Conservation (phyloP, 1,140 invertebrate genomes). For the Temnothorax curvispinosus region DNA sequence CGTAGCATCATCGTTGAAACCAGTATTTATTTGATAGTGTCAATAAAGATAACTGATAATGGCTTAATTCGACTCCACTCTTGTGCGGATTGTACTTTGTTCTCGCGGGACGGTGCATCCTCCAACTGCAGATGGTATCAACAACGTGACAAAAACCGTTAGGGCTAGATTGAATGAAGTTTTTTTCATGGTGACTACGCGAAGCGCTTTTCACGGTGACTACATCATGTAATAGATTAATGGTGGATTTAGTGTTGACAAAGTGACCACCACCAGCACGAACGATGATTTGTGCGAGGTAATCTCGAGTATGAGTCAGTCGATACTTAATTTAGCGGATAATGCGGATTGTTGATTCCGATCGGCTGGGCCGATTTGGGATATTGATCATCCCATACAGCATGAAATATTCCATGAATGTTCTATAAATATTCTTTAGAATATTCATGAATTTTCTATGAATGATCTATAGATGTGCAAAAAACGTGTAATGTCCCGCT, state of each 20-base stretch:
- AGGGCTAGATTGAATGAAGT: background rate
- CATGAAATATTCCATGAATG: no score
- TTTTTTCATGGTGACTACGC: background rate
- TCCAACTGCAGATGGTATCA: background rate
- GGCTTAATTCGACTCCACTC: no score
- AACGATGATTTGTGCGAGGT: constrained; percentile 64
- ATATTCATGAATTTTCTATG: no score
- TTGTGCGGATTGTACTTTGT: background rate
- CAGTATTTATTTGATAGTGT: constrained; percentile 49
- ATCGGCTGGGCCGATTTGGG: background rate
- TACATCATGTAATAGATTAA: constrained; percentile 37
- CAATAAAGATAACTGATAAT: background rate
- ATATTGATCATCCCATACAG: background rate
- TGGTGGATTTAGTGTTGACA: background rate
- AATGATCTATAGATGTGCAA: no score
- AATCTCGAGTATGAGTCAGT: constrained; percentile 31
- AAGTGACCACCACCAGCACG: constrained; percentile 44
- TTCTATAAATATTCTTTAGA: no score
- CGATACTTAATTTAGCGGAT: background rate
- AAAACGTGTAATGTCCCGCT: no score
- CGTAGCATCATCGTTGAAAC: background rate
- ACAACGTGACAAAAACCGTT: background rate
- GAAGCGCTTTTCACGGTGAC: background rate
- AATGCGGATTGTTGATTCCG: background rate
- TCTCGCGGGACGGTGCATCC: background rate